Conservation (phyloP, 2,797 vertebrate species). For the Helicolenus hilgendorfi region DNA sequence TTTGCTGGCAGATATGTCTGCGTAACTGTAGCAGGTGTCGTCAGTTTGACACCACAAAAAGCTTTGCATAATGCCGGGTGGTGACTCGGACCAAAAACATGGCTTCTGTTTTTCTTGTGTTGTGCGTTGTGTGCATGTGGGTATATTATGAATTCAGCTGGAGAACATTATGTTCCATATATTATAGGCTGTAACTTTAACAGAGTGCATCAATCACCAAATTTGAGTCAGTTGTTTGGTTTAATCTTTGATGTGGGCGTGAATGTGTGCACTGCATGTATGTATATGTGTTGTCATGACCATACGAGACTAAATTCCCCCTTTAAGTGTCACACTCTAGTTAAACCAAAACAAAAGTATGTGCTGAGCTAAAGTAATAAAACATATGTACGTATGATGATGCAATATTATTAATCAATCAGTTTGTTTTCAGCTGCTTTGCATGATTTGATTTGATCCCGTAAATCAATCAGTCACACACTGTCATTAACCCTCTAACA, state of each 20-base stretch:
- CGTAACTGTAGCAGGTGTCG: conserved; percentile 35
- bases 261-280: neutral
- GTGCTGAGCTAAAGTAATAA: neutral
- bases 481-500: too few species aligned
- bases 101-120: neutral
- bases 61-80: conserved; percentile 21
- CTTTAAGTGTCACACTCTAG: neutral
- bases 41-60: conserved; percentile 31
- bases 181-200: neutral
- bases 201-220: neutral
- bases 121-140: neutral
- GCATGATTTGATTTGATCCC: neutral
- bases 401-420: neutral
- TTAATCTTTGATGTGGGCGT: neutral
- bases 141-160: conserved; percentile 4
- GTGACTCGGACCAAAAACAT: conserved; percentile 12
- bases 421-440: neutral
- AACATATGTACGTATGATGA: neutral
- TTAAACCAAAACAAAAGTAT: neutral
- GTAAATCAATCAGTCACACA: too few species aligned
- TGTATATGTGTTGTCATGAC: neutral
- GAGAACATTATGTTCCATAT: neutral
- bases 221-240: neutral
- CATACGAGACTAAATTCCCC: neutral
- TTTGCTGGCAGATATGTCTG: conserved; percentile 10